A percentile compares a stretch with the other conserved stretches of the same genome.
phyloP scores from a whole-genome alignment of 2,113 vertebrate species.

The Ramphastos sulfuratus region DNA sequence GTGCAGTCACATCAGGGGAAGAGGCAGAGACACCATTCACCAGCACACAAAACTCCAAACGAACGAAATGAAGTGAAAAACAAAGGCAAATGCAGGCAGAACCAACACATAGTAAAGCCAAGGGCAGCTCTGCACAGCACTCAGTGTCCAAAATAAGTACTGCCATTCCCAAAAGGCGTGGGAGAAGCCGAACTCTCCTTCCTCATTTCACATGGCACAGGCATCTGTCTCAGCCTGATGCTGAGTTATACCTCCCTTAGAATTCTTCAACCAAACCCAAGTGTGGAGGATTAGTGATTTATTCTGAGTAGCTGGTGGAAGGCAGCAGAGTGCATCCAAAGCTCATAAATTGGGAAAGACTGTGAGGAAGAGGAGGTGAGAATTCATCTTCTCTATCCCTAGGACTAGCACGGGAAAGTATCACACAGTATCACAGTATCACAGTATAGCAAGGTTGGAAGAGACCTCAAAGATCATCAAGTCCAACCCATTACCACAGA shows the following conservation, averaged over 20 bases:
- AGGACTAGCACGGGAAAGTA: not conserved
- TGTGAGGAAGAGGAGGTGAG: not conserved
- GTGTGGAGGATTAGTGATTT: not conserved
- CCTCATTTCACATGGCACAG: not conserved
- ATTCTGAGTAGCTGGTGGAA: not conserved
- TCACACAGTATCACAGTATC: too few relatives aligned
- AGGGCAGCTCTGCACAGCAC: not conserved
- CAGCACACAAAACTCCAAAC: not conserved
- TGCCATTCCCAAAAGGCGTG: not conserved
- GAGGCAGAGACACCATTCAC: not conserved
- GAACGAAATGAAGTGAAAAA: not conserved
- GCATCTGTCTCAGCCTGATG: not conserved
- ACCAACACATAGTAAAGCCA: not conserved
- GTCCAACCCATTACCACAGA: too few relatives aligned
- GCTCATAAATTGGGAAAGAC: not conserved
- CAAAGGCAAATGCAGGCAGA: not conserved
- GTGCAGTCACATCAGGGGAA: fast-evolving
- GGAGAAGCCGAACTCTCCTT: not conserved
- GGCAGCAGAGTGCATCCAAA: not conserved
- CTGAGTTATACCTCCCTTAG: not conserved
- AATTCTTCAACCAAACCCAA: not conserved
- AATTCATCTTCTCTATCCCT: not conserved
- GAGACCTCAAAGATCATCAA: too few relatives aligned
- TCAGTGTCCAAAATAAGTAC: not conserved
- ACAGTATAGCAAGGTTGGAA: too few relatives aligned